phyloP scores from a whole-genome alignment of 1,140 invertebrate species.

The Orchesella cincta region DNA sequence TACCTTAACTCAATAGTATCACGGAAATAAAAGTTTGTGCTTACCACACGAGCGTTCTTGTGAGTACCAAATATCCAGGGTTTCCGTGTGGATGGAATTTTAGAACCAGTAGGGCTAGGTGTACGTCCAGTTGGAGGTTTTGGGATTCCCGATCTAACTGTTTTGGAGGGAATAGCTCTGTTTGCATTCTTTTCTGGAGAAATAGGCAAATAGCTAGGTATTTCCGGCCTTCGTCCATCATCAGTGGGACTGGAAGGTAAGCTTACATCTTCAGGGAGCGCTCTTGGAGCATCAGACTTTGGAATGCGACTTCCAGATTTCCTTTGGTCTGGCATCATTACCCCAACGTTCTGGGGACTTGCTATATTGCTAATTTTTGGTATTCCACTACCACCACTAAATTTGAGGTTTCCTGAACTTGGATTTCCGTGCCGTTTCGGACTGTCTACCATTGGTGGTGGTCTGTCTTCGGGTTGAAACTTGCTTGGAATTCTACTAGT shows the following conservation, averaged over 20 bases:
- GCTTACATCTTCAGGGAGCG: background rate
- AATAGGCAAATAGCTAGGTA: too few species aligned
- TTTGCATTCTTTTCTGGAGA: too few species aligned
- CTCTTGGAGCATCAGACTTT: conserved; percentile 26
- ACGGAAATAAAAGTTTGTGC: conserved; percentile 43
- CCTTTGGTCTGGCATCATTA: background rate
- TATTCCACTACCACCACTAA: background rate
- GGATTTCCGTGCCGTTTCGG: too few species aligned
- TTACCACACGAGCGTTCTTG: conserved; percentile 64
- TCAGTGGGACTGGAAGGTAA: background rate
- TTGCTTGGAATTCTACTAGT: too few species aligned
- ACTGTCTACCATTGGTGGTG: too few species aligned
- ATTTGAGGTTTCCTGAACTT: too few species aligned
- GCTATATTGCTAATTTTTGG: background rate
- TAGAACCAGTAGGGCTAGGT: background rate
- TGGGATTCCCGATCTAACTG: too few species aligned
- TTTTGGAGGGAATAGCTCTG: too few species aligned
- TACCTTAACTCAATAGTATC: background rate
- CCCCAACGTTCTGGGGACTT: background rate
- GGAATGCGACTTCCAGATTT: conserved; percentile 40
- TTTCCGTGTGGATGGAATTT: conserved; percentile 46
- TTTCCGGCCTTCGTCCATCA: background rate
- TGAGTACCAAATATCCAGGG: conserved; percentile 66
- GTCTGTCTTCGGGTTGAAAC: too few species aligned
- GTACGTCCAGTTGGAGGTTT: too few species aligned